These are phyloP conservation scores for Drosophila quadrilineata DNA, from an alignment of 1,140 invertebrate genomes.

Conservation along the genomic window DNA sequence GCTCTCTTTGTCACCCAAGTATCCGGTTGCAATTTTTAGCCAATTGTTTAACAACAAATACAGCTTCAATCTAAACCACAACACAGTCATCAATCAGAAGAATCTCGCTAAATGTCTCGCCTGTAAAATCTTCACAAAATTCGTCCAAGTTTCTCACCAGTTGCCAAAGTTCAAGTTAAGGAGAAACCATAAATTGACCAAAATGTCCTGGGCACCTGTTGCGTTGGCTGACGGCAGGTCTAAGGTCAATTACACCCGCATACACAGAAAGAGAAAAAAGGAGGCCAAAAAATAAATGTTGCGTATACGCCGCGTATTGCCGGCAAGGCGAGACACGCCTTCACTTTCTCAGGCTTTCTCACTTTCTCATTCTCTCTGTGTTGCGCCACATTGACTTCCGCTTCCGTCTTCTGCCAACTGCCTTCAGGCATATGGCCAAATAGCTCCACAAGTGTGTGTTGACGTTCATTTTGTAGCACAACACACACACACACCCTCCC, in stretches of 20 bases:
- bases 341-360: too few species aligned
- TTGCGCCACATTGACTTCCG: not conserved
- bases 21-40: slow-evolving; percentile 17
- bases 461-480: slow-evolving; percentile 35
- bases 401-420: slow-evolving; percentile 1
- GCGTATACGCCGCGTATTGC: slow-evolving; percentile 58
- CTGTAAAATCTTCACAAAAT: not conserved
- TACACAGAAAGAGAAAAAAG: too few species aligned
- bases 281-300: slow-evolving; percentile 30
- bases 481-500: too few species aligned
- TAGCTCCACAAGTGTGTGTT: slow-evolving; percentile 65
- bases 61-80: not conserved
- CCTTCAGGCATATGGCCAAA: slow-evolving; percentile 10
- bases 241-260: not conserved
- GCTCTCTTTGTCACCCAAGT: not conserved
- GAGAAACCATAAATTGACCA: slow-evolving; percentile 48
- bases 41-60: slow-evolving; percentile 22
- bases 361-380: not conserved
- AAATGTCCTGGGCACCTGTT: slow-evolving; percentile 55
- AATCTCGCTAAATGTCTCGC: not conserved
- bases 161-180: slow-evolving; percentile 6
- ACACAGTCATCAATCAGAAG: not conserved
- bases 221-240: slow-evolving; percentile 5
- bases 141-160: not conserved
- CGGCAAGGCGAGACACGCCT: slow-evolving; percentile 21